Conservation (phyloP, 2,113 vertebrate species). For the Ptyas mucosa region DNA sequence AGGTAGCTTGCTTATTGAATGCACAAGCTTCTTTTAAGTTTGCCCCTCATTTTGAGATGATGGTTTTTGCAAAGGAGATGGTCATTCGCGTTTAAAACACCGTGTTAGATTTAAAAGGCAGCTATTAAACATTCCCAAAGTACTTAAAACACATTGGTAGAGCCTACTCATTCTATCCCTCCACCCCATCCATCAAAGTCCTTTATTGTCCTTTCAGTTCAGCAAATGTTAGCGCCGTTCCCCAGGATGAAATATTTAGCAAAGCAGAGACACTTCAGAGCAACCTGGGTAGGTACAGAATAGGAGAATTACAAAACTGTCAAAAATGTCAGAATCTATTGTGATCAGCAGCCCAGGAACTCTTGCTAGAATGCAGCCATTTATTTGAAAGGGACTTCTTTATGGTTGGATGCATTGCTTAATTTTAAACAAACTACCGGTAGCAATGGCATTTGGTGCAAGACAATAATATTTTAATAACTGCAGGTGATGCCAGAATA, state of each 20-base stretch:
- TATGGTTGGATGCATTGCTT: constrained; percentile 72
- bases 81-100: neutral
- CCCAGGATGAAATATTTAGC: constrained; percentile 64
- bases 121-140: neutral
- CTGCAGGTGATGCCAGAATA: constrained; percentile 40
- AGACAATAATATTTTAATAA: constrained; percentile 69
- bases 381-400: constrained; percentile 66
- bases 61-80: neutral
- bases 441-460: constrained; percentile 59
- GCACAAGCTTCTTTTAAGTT: neutral
- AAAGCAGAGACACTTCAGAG: constrained; percentile 67
- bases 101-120: neutral
- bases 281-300: constrained; percentile 55
- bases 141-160: constrained; percentile 33
- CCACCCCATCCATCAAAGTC: constrained; percentile 41
- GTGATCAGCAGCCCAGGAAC: constrained; percentile 66
- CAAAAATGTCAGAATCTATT: constrained; percentile 74
- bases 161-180: constrained; percentile 10
- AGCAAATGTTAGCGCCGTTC: constrained; percentile 65
- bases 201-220: constrained; percentile 62
- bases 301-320: constrained; percentile 73
- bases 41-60: neutral
- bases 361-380: constrained; percentile 71
- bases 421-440: constrained; percentile 66
- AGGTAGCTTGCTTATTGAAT: neutral